Evolutionary conservation across 2,797 vertebrate species (phyloP).

Genomic region (Poeciliopsis presidionis): DNA sequence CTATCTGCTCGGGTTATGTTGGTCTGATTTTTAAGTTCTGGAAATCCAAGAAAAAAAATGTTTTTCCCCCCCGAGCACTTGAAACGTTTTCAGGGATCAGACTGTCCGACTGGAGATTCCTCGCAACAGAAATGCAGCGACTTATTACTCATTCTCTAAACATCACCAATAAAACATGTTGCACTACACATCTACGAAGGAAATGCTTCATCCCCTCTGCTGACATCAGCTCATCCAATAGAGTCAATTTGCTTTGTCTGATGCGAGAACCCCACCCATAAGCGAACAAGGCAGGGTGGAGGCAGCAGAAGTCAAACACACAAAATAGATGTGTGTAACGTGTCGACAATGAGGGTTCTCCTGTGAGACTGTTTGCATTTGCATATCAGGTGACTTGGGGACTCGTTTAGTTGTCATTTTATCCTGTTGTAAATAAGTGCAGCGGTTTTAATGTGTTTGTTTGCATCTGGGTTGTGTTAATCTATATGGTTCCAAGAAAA

Average conservation of each 20-base stretch:
- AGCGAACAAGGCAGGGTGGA: constrained; percentile 25
- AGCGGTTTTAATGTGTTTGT: neutral
- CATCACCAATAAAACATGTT: neutral
- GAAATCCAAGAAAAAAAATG: neutral
- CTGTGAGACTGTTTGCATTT: constrained; percentile 1
- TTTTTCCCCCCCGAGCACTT: neutral
- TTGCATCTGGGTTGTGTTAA: neutral
- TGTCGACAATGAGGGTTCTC: neutral
- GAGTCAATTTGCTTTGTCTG: neutral
- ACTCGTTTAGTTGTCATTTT: neutral
- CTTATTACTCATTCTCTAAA: neutral
- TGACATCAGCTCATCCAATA: neutral
- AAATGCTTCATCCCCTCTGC: constrained; percentile 14
- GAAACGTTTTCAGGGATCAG: no score
- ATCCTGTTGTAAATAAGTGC: neutral
- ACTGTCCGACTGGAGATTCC: neutral
- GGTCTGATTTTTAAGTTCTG: neutral
- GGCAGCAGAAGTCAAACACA: constrained; percentile 41
- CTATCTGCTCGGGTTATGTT: neutral
- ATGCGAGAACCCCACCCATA: constrained; percentile 12
- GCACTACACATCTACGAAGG: constrained; percentile 5
- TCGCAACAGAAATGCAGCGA: neutral
- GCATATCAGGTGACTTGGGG: neutral
- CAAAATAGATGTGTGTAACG: constrained; percentile 18
- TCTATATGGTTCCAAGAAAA: neutral